These are phyloP conservation scores for Apus apus DNA, from an alignment of 2,113 vertebrate genomes.

Conservation along the genomic window DNA sequence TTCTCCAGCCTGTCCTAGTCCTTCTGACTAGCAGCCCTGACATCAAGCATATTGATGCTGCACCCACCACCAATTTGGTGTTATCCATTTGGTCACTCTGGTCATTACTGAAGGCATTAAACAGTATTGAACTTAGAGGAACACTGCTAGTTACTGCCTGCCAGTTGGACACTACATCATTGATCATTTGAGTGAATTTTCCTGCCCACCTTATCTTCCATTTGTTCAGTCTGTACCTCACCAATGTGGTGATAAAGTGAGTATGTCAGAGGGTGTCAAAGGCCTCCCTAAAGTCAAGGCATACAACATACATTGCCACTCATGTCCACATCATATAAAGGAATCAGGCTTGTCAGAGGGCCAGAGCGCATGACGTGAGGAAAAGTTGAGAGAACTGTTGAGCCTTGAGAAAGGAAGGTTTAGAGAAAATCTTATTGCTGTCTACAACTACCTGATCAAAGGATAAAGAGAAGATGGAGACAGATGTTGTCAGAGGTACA, in stretches of 20 bases:
- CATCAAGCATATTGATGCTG: no score
- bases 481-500: neutral
- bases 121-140: neutral
- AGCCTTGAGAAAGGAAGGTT: no score
- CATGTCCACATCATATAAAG: neutral
- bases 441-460: neutral
- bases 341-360: neutral
- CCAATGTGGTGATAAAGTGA: neutral
- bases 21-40: no score
- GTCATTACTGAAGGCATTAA: neutral
- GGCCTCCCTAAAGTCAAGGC: no score
- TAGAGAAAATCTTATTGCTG: neutral
- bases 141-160: neutral
- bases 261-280: neutral
- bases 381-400: neutral
- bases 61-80: no score
- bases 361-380: neutral
- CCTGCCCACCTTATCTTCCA: neutral
- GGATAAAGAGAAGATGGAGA: neutral
- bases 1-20: no score
- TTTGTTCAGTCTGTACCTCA: neutral
- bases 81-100: neutral
- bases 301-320: neutral
- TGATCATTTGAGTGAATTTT: neutral
- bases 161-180: neutral